These are phyloP conservation scores for Adoxophyes honmai DNA, from an alignment of 1,140 invertebrate species.

Conservation along the genomic window DNA sequence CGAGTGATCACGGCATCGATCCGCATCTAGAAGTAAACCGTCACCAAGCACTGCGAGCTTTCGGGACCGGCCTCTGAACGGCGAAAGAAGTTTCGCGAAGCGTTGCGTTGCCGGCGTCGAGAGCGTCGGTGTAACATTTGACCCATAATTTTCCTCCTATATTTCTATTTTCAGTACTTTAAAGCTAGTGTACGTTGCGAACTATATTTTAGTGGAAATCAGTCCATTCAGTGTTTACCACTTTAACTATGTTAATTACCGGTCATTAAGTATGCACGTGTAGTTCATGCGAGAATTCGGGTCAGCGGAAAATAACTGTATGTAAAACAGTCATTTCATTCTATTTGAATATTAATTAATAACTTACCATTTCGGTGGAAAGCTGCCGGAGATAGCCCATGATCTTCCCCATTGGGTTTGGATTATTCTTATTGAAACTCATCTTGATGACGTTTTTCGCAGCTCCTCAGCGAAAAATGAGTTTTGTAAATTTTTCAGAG, in stretches of 20 bases:
- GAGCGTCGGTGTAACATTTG: no score
- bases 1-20: not conserved
- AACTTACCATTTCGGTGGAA: slow-evolving; percentile 73
- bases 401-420: slow-evolving; percentile 70
- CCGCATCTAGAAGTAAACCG: not conserved
- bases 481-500: slow-evolving; percentile 22
- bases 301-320: slow-evolving; percentile 13
- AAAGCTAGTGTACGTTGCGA: not conserved
- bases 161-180: no score
- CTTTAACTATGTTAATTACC: slow-evolving; percentile 7
- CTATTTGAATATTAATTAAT: not conserved
- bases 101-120: not conserved
- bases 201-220: not conserved
- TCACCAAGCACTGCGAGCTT: not conserved
- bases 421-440: slow-evolving; percentile 75
- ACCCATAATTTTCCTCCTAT: no score
- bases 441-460: slow-evolving; percentile 51
- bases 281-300: slow-evolving; percentile 2
- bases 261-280: slow-evolving; percentile 1
- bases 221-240: no score
- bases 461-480: slow-evolving; percentile 7
- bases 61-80: not conserved
- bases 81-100: slow-evolving; percentile 7
- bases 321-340: not conserved
- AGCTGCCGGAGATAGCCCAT: slow-evolving; percentile 72